Evolutionary conservation across 2,113 vertebrate species (phyloP), one percentile per base, ranked within the genome.

Genomic region (Larimichthys polyactis): DNA sequence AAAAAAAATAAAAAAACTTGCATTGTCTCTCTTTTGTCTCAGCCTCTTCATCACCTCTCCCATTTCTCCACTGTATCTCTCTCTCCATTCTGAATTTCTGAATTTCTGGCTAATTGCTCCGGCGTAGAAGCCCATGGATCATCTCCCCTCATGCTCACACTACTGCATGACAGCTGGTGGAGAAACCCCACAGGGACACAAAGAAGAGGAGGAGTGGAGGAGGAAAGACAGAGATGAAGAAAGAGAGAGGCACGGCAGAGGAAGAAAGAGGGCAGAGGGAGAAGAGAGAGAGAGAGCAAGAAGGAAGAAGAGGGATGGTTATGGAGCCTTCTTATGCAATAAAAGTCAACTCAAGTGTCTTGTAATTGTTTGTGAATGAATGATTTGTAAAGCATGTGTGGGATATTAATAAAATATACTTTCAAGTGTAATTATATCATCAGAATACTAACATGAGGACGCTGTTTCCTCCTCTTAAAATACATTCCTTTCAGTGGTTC

Each of bases 151-250:
- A 68, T 87, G 87, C 90, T 90, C 85, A 81, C 76, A 78, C 54
- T 79, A 24, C 67, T 85, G 84, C 71, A 65, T 86, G 91, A 91
- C 91, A 94, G 85, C 81, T 88, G 80, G 82, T 89, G 81, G 82
- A 81, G 86, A 83, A 88, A 89, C 68, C 79, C 90, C 85, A 73
- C 76, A 63, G 84, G 81, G 80, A 76, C 43, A 40, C 62, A 5
- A 52, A 48, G 55, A 59, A 57, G 32, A 59, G 17, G 48, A 11
- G 40, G 54, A 70, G 63, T 0, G 17, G 59, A 75, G 66, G 69
- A 52, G 48, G 44, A 63, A 62, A 46, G 36, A 77, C 0, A 14
- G 65, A 71, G 48, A 36, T 8, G 67, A 62, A 65, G 29, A 78
- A 66, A 72, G 49, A 70, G 63, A 75, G 54, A 63, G 46, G 55